Conservation (phyloP, 2,797 vertebrate genomes). For the Phataginus tetradactyla region DNA sequence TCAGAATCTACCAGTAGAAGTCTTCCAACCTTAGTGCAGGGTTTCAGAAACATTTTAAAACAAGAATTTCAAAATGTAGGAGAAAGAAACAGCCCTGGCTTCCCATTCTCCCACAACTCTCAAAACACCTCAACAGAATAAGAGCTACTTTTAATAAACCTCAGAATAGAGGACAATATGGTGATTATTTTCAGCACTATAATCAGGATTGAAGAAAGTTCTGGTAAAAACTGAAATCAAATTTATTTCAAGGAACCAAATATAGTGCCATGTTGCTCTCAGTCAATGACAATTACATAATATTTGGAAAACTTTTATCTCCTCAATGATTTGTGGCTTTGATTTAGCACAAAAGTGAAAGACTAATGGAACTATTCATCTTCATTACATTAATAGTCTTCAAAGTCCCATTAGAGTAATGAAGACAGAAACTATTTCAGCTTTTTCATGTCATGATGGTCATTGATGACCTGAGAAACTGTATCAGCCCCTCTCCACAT, state of each 20-base stretch:
- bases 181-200: not conserved
- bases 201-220: not conserved
- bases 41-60: not conserved
- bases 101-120: not conserved
- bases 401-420: constrained; percentile 58
- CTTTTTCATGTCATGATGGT: constrained; percentile 7
- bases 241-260: constrained; percentile 4
- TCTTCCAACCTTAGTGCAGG: not conserved
- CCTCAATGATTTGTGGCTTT: constrained; percentile 52
- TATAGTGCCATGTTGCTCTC: not conserved
- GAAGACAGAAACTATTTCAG: constrained; percentile 51
- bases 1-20: not conserved
- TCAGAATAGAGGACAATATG: not conserved
- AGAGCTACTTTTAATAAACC: not conserved
- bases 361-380: constrained; percentile 56
- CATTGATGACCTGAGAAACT: not conserved
- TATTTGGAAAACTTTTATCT: constrained; percentile 53
- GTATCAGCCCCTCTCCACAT: constrained; percentile 1
- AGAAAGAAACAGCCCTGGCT: not conserved
- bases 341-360: constrained; percentile 39
- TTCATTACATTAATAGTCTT: constrained; percentile 65
- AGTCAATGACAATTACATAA: constrained; percentile 1
- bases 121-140: not conserved
- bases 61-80: not conserved
- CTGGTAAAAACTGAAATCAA: constrained; percentile 17